Base-by-base conservation (phyloP, 2,113 vertebrate genomes). In the Cyphotilapia sp. region DNA sequence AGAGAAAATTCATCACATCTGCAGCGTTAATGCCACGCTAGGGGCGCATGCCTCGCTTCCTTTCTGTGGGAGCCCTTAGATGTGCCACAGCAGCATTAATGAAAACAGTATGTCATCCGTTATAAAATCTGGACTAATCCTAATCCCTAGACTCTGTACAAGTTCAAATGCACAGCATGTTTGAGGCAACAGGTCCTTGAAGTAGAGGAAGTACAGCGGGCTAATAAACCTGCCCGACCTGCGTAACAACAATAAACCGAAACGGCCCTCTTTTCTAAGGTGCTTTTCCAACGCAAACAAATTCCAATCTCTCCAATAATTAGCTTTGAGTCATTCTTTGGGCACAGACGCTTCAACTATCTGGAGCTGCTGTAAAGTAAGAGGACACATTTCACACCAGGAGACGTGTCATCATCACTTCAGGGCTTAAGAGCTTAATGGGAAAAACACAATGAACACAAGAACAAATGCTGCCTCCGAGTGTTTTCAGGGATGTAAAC, bases 161-260 rank as follows among this genome's bases (percentile, higher is more conserved):
- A 83, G 78, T 90, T 94, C 85, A 93, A 87, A 87, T 80, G 89
- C 76, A n/a, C 81, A 80, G 88, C 71, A 12, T n/a, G 83, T 49
- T 84, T 6, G 3, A 8, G 80, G 83, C 27, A 78, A 54, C 33
- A 6, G 66, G 40, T 14, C 49, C n/a, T 69, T 27, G 8, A 42
- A 53, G 61, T 16, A 59, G 63, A 74, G 88, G 88, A 87, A 81
- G 78, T 8, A 8, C 8, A 9, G 80, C 31, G 1, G 54, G 84
- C 29, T 33, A 35, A 80, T 85, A 78, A 92, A 94, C 92, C 85
- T 10, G 81, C 84, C 83, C 22, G 6, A 93, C 95, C 85, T 56
- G 91, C 27, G 31, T 4, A 5, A 40, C 87, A 16, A 53, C 87
- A 87, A 54, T 71, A 85, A 80, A 81, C 16, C 2, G 9, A 80